Conservation (phyloP, 2,888 invertebrate genomes). For the Cerastis leucographa region DNA sequence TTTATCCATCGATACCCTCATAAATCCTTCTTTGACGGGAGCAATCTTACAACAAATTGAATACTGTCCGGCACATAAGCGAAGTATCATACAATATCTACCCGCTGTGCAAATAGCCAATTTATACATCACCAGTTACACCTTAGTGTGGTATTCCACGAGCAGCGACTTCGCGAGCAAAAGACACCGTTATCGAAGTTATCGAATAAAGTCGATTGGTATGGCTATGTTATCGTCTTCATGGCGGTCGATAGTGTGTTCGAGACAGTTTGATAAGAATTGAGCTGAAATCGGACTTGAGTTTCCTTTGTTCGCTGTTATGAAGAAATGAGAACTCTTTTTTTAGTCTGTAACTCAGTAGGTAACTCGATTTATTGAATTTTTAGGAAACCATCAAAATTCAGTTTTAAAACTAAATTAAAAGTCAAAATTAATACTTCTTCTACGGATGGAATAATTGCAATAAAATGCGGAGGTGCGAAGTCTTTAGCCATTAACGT, state of each 20-base stretch:
- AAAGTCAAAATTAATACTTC: neutral
- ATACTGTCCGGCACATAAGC: conserved; percentile 67
- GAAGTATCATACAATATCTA: conserved; percentile 70
- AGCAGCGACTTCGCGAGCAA: conserved; percentile 12
- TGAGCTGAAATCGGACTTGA: conserved; percentile 18
- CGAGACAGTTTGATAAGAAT: conserved; percentile 56
- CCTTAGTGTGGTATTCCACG: conserved; percentile 36
- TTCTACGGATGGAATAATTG: conserved; percentile 8
- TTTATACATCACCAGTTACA: conserved; percentile 69
- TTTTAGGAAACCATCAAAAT: neutral
- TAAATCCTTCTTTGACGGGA: conserved; percentile 67
- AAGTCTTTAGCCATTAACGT: conserved; percentile 21
- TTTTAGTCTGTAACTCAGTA: neutral
- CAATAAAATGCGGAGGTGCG: conserved; percentile 24
- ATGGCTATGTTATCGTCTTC: conserved; percentile 58
- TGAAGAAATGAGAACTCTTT: neutral
- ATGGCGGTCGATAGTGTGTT: conserved; percentile 45
- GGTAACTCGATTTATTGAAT: neutral
- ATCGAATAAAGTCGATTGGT: conserved; percentile 60
- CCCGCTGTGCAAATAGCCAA: conserved; percentile 76
- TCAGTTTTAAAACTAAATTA: neutral
- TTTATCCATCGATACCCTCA: conserved; percentile 62
- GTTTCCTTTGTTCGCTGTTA: conserved; percentile 27
- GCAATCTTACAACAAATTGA: conserved; percentile 76
- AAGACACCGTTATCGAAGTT: conserved; percentile 49